These are phyloP conservation scores for Apeira syringaria DNA, from an alignment of 2,888 invertebrate species.

Conservation along the genomic window DNA sequence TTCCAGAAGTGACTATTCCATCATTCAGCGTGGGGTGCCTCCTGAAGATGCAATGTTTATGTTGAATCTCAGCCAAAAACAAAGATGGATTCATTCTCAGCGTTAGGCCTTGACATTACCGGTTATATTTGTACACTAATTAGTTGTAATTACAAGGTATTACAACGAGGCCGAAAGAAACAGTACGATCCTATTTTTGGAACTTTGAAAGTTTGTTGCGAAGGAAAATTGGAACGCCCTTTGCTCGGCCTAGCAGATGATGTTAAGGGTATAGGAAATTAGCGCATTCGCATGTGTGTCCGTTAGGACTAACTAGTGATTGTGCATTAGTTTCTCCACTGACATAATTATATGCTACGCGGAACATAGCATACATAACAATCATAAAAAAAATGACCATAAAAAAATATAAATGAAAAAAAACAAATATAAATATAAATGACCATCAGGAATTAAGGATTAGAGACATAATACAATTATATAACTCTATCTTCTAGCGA, in stretches of 20 bases:
- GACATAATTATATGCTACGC: too few relatives aligned
- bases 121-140: slow-evolving; percentile 42
- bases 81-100: slow-evolving; percentile 44
- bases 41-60: slow-evolving; percentile 33
- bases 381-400: too few relatives aligned
- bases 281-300: too few relatives aligned
- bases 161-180: slow-evolving; percentile 33
- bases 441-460: too few relatives aligned
- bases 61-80: slow-evolving; percentile 34
- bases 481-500: too few relatives aligned
- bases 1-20: slow-evolving; percentile 51
- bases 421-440: too few relatives aligned
- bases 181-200: slow-evolving; percentile 15
- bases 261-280: too few relatives aligned
- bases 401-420: too few relatives aligned
- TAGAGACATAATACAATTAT: too few relatives aligned
- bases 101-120: slow-evolving; percentile 48
- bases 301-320: too few relatives aligned
- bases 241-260: not conserved
- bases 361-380: too few relatives aligned
- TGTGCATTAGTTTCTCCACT: too few relatives aligned
- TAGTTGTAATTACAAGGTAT: slow-evolving; percentile 43
- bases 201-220: slow-evolving; percentile 21
- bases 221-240: slow-evolving; percentile 13
- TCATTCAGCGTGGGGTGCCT: slow-evolving; percentile 44